These are phyloP conservation scores for Phyllostomus discolor DNA, from an alignment of 2,113 vertebrate species.

Conservation along the genomic window DNA sequence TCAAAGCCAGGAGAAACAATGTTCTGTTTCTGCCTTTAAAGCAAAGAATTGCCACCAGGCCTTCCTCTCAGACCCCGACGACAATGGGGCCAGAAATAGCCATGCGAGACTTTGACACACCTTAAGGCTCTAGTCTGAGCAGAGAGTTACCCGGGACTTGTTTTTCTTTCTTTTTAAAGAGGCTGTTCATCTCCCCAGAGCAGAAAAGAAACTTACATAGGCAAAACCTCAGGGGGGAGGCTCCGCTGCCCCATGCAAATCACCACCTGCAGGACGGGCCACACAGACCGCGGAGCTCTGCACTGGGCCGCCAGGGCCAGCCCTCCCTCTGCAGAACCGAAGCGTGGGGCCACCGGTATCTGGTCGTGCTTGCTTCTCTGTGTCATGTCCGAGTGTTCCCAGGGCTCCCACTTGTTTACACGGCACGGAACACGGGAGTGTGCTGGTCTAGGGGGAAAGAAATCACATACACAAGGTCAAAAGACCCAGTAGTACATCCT, in stretches of 20 bases:
- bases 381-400: not conserved
- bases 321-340: not conserved
- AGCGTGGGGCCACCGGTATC: not conserved
- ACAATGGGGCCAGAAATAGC: slow-evolving; percentile 84
- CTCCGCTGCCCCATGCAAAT: slow-evolving; percentile 54
- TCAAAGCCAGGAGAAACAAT: slow-evolving; percentile 88
- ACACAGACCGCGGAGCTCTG: not conserved
- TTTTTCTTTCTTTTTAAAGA: slow-evolving; percentile 61
- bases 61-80: slow-evolving; percentile 81
- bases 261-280: slow-evolving; percentile 58
- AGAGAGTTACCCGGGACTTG: slow-evolving; percentile 29
- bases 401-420: not conserved
- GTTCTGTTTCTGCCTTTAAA: slow-evolving; percentile 81
- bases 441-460: not conserved
- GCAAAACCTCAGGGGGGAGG: slow-evolving; percentile 51
- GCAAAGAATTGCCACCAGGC: slow-evolving; percentile 74
- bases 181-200: slow-evolving; percentile 16
- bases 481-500: not conserved
- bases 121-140: slow-evolving; percentile 62
- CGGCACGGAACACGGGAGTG: not conserved
- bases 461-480: not conserved
- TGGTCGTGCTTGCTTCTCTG: not conserved
- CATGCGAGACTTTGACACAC: slow-evolving; percentile 75
- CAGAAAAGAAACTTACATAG: slow-evolving; percentile 45
- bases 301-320: not conserved